A percentile compares a stretch with the other conserved stretches of the same genome.
These are phyloP conservation scores for Neodiprion fabricii DNA, from an alignment of 1,140 invertebrate genomes.

Conservation along the genomic window DNA sequence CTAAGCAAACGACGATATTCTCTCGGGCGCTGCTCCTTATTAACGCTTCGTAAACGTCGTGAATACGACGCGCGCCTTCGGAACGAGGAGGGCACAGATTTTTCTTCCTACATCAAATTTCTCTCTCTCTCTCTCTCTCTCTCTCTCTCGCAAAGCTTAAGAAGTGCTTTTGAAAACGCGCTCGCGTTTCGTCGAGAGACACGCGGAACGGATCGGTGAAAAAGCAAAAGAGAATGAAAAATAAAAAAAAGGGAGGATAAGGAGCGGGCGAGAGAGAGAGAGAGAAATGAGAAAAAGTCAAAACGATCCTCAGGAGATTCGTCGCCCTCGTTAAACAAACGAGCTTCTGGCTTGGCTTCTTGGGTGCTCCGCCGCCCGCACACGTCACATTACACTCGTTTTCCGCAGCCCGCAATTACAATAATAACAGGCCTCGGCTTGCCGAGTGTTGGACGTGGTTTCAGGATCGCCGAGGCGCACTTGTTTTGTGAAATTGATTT, in stretches of 20 bases:
- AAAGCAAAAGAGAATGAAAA: too few species aligned
- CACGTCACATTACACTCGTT: conserved; percentile 59
- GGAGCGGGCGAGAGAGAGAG: too few species aligned
- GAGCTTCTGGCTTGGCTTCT: not conserved
- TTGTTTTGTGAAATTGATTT: conserved; percentile 60
- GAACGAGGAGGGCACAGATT: too few species aligned
- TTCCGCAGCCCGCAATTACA: conserved; percentile 61
- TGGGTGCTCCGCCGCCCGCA: conserved; percentile 38
- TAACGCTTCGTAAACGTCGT: too few species aligned
- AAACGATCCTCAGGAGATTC: not conserved
- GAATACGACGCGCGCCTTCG: too few species aligned
- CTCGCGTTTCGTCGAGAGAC: too few species aligned
- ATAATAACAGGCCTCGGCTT: conserved; percentile 58
- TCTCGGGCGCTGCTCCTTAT: too few species aligned
- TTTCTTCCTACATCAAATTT: not conserved
- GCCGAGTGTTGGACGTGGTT: conserved; percentile 12
- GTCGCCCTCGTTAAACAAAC: conserved; percentile 6
- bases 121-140: not conserved
- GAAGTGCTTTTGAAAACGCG: too few species aligned
- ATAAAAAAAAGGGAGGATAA: too few species aligned
- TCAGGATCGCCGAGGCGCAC: conserved; percentile 19
- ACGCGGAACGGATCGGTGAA: too few species aligned
- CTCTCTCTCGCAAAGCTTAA: not conserved
- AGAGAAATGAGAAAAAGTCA: not conserved
- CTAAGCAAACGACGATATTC: not conserved